A percentile compares a stretch with the other conserved stretches of the same genome.
Conservation (phyloP, 2,113 vertebrate species). For the Sinocyclocheilus anophthalmus region DNA sequence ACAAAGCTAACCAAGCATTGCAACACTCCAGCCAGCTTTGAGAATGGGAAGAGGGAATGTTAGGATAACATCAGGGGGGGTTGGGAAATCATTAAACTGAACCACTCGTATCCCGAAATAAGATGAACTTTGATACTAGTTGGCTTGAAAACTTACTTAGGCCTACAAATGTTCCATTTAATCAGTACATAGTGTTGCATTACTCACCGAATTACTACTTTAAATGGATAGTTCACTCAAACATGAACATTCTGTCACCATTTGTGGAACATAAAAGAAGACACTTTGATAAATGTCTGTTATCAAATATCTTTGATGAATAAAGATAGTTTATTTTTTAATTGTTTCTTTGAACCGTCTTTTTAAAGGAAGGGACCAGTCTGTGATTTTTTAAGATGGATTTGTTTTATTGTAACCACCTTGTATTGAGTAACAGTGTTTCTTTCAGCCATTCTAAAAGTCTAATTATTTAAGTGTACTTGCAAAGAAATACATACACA, state of each 20-base stretch:
- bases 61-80: not conserved
- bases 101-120: constrained; percentile 31
- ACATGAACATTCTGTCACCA: not conserved
- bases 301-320: no score
- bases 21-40: not conserved
- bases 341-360: no score
- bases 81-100: constrained; percentile 3
- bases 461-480: no score
- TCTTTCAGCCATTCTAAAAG: no score
- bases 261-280: not conserved
- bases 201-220: not conserved
- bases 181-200: constrained; percentile 14
- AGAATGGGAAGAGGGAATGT: constrained; percentile 25
- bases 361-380: no score
- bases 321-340: no score
- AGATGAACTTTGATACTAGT: constrained; percentile 46
- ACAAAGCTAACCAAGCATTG: constrained; percentile 24
- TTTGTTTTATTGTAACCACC: not conserved
- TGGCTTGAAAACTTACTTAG: constrained; percentile 31
- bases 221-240: not conserved
- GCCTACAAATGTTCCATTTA: constrained; percentile 35
- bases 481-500: no score
- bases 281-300: not conserved
- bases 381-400: not conserved
- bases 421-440: not conserved